Conservation (phyloP, 1,140 invertebrate genomes). For the Caerostris extrusa region DNA sequence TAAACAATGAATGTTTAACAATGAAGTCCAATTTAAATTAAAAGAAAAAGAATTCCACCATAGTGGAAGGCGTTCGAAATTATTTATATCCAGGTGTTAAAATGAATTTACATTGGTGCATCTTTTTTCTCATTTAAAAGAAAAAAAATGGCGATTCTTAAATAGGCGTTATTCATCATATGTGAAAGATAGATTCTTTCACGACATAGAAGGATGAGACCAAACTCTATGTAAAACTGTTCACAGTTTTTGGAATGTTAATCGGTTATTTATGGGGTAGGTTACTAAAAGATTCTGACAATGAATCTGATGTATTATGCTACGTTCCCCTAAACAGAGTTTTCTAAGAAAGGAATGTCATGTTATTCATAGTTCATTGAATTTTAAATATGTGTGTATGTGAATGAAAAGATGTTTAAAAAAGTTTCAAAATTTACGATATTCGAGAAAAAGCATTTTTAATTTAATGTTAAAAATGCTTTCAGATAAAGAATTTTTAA, state of each 20-base stretch:
- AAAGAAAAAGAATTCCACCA: neutral
- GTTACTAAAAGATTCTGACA: neutral
- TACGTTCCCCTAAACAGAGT: neutral
- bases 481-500: no score
- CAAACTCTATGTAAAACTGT: neutral
- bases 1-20: no score
- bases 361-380: neutral
- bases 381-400: neutral
- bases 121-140: neutral
- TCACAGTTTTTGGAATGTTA: neutral
- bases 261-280: neutral
- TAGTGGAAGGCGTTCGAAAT: neutral
- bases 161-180: neutral
- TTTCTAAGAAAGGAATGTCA: neutral
- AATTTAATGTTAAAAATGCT: no score
- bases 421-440: no score
- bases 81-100: conserved; percentile 11
- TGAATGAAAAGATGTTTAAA: no score
- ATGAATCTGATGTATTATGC: neutral
- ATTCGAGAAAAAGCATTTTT: no score
- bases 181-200: neutral
- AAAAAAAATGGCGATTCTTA: neutral
- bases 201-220: neutral
- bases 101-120: neutral
- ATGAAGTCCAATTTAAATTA: no score